phyloP scores from a whole-genome alignment of 2,113 vertebrate genomes.

The Epinephelus fuscoguttatus region DNA sequence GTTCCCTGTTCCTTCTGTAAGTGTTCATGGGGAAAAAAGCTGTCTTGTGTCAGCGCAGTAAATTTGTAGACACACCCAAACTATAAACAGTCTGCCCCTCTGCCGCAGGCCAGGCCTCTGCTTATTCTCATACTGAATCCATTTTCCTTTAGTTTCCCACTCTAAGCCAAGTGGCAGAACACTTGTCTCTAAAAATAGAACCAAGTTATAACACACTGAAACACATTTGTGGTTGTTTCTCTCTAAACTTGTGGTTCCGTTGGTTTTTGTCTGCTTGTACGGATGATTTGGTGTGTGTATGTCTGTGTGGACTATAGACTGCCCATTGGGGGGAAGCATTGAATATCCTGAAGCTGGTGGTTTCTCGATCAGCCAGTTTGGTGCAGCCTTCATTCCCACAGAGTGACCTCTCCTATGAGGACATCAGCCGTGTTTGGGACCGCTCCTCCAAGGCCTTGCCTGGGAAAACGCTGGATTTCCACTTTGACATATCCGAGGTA shows the following conservation, averaged over 20 bases:
- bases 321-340: slow-evolving; percentile 94
- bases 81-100: slow-evolving; percentile 80
- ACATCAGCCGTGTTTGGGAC: slow-evolving; percentile 91
- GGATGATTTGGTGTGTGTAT: slow-evolving; percentile 61
- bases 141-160: slow-evolving; percentile 37
- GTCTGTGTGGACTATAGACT: slow-evolving; percentile 81
- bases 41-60: slow-evolving; percentile 69
- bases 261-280: slow-evolving; percentile 21
- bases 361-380: slow-evolving; percentile 93
- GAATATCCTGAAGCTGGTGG: slow-evolving; percentile 93
- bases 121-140: slow-evolving; percentile 53
- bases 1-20: slow-evolving; percentile 41
- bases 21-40: slow-evolving; percentile 31
- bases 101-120: slow-evolving; percentile 60
- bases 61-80: slow-evolving; percentile 82
- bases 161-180: slow-evolving; percentile 27
- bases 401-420: slow-evolving; percentile 88
- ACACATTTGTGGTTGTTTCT: slow-evolving; percentile 11
- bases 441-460: slow-evolving; percentile 93
- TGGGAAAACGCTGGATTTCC: slow-evolving; percentile 94
- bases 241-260: slow-evolving; percentile 23
- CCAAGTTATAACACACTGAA: slow-evolving; percentile 65
- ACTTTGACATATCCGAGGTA: slow-evolving; percentile 96
- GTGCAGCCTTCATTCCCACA: slow-evolving; percentile 90
- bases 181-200: slow-evolving; percentile 61